phyloP scores from a whole-genome alignment of 2,888 invertebrate species.

The Dicroscelio sp. region DNA sequence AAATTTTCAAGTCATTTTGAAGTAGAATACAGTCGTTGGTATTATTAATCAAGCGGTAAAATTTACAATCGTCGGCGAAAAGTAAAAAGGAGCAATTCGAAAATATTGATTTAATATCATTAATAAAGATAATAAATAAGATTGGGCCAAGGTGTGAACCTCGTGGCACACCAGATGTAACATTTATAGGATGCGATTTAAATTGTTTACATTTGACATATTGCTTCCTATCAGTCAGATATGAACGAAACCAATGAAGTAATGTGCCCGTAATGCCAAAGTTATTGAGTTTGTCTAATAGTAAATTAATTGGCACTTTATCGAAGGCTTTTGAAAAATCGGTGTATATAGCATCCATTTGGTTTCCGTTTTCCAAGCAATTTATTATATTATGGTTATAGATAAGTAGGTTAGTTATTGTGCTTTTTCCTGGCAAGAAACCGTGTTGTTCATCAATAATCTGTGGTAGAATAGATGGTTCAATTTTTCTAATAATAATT shows the following conservation, averaged over 20 bases:
- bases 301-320: neutral
- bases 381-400: neutral
- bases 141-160: neutral
- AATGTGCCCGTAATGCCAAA: neutral
- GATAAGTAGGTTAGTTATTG: neutral
- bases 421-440: neutral
- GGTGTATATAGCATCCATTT: neutral
- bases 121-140: neutral
- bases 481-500: neutral
- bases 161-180: neutral
- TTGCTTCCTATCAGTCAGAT: neutral
- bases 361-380: neutral
- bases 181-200: neutral
- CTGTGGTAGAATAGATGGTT: neutral
- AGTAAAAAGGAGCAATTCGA: neutral
- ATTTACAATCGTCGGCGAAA: neutral
- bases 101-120: neutral
- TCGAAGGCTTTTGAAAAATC: constrained; percentile 2
- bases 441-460: constrained; percentile 6
- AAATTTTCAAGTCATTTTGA: neutral
- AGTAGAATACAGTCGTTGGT: neutral
- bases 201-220: neutral
- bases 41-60: neutral
- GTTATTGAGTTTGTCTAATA: neutral
- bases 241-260: neutral